Evolutionary conservation across 2,888 invertebrate genomes (phyloP).

Genomic region (Rhyacophila evoluta): DNA sequence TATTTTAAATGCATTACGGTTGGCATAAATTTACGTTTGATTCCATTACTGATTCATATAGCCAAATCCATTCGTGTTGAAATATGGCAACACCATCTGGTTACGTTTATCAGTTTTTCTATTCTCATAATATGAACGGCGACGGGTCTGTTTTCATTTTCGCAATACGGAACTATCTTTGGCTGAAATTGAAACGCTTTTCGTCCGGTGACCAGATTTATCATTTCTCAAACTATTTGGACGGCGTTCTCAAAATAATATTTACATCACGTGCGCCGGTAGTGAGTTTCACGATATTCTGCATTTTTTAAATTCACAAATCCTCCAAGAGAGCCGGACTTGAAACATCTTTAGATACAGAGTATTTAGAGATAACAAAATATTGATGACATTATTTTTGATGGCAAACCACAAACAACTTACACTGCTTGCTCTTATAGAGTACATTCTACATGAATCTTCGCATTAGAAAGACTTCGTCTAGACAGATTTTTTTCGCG

Average conservation of each 20-base stretch:
- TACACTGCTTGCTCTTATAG: too few species aligned
- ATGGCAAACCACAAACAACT: too few species aligned
- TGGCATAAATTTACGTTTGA: neutral
- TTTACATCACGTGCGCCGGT: neutral
- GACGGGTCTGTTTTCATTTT: neutral
- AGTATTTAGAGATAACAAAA: neutral
- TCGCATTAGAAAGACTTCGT: too few species aligned
- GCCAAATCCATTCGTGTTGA: too few species aligned
- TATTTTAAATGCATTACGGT: too few species aligned
- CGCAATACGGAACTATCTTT: neutral
- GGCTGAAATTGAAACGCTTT: neutral
- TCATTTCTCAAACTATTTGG: conserved; percentile 9
- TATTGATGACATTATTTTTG: too few species aligned
- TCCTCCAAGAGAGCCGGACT: neutral
- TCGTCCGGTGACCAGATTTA: conserved; percentile 8
- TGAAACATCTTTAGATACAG: neutral
- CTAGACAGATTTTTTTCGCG: too few species aligned
- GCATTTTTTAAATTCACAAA: neutral
- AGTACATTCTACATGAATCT: too few species aligned
- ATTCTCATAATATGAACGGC: too few species aligned
- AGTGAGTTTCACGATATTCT: neutral
- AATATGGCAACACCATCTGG: too few species aligned
- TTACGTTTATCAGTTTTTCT: too few species aligned
- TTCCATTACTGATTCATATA: too few species aligned
- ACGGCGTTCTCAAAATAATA: conserved; percentile 3